A percentile compares a stretch with the other conserved stretches of the same genome.
phyloP scores from a whole-genome alignment of 2,797 vertebrate genomes.

The Typhlichthys eigenmanni region DNA sequence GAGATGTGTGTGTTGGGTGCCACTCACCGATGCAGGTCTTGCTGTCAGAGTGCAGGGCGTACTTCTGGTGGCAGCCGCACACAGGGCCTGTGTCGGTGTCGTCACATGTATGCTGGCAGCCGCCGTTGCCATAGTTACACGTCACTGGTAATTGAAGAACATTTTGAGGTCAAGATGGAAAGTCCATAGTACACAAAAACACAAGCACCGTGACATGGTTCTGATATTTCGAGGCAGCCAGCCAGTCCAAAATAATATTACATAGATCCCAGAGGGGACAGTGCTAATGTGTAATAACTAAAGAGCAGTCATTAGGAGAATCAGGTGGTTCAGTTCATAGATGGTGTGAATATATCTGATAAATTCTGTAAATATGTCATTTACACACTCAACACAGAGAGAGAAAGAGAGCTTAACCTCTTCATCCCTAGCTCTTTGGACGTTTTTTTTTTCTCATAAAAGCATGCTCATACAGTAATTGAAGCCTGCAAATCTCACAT shows the following conservation, averaged over 20 bases:
- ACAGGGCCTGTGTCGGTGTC: constrained; percentile 92
- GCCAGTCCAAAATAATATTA: neutral
- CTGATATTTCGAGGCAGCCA: neutral
- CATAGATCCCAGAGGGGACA: neutral
- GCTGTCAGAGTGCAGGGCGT: constrained; percentile 92
- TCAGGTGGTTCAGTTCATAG: too few species aligned
- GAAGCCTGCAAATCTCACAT: too few species aligned
- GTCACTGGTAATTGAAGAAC: constrained; percentile 83
- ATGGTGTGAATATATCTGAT: too few species aligned
- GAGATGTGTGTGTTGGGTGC: neutral
- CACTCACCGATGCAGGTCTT: constrained; percentile 97
- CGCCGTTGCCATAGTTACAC: constrained; percentile 99
- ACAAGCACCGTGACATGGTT: constrained; percentile 5
- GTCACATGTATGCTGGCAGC: constrained; percentile 96
- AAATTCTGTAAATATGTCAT: too few species aligned
- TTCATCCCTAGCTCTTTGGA: too few species aligned
- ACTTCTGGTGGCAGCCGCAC: constrained; percentile 97
- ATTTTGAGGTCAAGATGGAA: constrained; percentile 32
- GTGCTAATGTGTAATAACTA: too few species aligned
- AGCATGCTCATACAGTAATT: too few species aligned
- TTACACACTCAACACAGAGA: too few species aligned
- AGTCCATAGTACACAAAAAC: constrained; percentile 19
- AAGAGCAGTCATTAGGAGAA: too few species aligned
- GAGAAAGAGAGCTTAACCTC: too few species aligned
- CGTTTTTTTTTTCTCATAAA: too few species aligned